These are phyloP conservation scores for Danio albolineatus DNA, from an alignment of 2,797 vertebrate species.

Conservation along the genomic window DNA sequence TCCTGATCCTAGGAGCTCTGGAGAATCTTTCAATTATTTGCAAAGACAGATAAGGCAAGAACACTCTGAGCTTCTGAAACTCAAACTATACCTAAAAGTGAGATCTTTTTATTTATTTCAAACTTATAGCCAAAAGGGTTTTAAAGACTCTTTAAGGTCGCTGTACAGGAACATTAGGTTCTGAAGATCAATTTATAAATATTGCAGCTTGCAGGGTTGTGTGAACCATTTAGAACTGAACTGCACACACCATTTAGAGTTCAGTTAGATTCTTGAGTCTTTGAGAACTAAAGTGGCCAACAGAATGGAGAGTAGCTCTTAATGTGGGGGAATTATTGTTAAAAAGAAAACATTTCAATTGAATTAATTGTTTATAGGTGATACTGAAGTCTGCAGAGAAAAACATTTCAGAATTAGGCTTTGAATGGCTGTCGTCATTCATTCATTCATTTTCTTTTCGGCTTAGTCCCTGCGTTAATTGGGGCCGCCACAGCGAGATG, in stretches of 20 bases:
- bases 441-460: too few species aligned
- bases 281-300: neutral
- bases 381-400: too few species aligned
- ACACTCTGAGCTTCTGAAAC: conserved; percentile 5
- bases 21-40: conserved; percentile 28
- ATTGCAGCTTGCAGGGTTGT: too few species aligned
- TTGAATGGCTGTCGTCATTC: too few species aligned
- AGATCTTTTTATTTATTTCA: neutral
- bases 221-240: neutral
- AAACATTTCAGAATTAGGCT: too few species aligned
- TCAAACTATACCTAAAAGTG: neutral
- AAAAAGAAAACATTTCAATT: too few species aligned
- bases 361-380: too few species aligned
- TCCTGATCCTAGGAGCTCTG: neutral
- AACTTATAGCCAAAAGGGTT: neutral
- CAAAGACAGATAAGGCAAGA: conserved; percentile 17
- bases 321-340: too few species aligned
- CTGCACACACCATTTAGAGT: neutral
- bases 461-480: too few species aligned
- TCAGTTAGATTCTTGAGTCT: neutral
- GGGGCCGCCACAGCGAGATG: too few species aligned
- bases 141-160: neutral
- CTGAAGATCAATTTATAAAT: conserved; percentile 7
- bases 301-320: neutral
- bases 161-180: neutral